Conservation (phyloP, 2,113 vertebrate species). For the Tachysurus vachellii region DNA sequence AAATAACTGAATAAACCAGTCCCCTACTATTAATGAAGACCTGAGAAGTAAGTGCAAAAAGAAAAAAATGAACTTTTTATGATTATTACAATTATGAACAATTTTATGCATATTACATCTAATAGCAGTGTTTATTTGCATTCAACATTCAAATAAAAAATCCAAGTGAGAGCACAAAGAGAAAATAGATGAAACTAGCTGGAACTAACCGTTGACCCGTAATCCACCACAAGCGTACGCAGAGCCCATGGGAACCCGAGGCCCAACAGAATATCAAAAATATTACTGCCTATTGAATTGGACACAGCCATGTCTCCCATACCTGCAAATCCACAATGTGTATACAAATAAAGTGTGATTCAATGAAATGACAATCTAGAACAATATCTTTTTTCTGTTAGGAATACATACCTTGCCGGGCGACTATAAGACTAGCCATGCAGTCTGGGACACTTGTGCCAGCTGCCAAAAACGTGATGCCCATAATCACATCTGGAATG, state of each 20-base stretch:
- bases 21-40: constrained; percentile 79
- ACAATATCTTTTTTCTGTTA: not conserved
- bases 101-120: not conserved
- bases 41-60: constrained; percentile 54
- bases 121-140: not conserved
- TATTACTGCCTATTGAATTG: constrained; percentile 80
- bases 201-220: constrained; percentile 70
- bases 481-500: constrained; percentile 81
- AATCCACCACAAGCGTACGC: constrained; percentile 76
- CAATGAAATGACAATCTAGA: not conserved
- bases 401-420: constrained; percentile 70
- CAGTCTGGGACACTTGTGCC: constrained; percentile 82
- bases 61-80: not conserved
- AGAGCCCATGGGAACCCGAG: constrained; percentile 79
- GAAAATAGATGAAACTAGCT: no score
- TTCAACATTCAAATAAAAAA: not conserved
- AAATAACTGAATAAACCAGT: constrained; percentile 76
- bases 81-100: no score
- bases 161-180: not conserved
- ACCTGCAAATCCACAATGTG: constrained; percentile 59
- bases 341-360: not conserved
- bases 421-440: constrained; percentile 81
- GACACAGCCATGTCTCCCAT: constrained; percentile 82
- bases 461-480: constrained; percentile 80
- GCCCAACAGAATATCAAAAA: constrained; percentile 79